A percentile compares a stretch with the other conserved stretches of the same genome.
Conservation (phyloP, 2,113 vertebrate species). For the Nothobranchius kuhntae region DNA sequence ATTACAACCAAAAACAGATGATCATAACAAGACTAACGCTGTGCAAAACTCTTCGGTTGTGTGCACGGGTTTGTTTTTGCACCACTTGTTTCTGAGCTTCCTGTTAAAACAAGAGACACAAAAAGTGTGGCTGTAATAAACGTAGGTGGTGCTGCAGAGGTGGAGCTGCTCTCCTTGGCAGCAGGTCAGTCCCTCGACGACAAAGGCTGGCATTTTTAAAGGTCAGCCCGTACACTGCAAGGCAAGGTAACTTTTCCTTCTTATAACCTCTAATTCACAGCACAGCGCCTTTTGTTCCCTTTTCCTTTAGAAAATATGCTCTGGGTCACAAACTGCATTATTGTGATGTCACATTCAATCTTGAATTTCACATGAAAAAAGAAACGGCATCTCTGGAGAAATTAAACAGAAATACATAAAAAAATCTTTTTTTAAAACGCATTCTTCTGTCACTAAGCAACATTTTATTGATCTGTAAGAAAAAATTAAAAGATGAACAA, state of each 20-base stretch:
- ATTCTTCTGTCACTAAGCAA: no score
- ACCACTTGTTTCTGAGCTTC: neutral
- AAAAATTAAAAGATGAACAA: no score
- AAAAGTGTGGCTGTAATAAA: neutral
- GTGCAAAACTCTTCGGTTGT: slow-evolving; percentile 12
- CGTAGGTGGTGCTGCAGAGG: slow-evolving; percentile 20
- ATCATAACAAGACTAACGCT: slow-evolving; percentile 29
- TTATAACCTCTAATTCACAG: slow-evolving; percentile 22
- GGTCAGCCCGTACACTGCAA: slow-evolving; percentile 44
- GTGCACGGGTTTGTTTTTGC: neutral
- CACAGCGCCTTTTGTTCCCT: slow-evolving; percentile 12
- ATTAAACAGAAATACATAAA: neutral
- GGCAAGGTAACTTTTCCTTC: slow-evolving; percentile 29
- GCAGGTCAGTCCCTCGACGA: slow-evolving; percentile 38
- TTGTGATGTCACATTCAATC: slow-evolving; percentile 1
- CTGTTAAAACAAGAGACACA: slow-evolving; percentile 2
- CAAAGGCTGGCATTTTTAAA: slow-evolving; percentile 72
- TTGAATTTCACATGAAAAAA: neutral
- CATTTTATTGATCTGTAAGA: no score
- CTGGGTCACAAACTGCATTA: neutral
- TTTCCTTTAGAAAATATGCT: slow-evolving; percentile 9
- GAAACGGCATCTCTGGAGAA: neutral
- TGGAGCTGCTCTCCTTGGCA: slow-evolving; percentile 32
- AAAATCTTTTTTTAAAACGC: neutral
- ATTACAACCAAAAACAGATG: slow-evolving; percentile 38